These are phyloP conservation scores for Arrhamphus sclerolepis DNA, from an alignment of 2,797 vertebrate species.

Conservation along the genomic window DNA sequence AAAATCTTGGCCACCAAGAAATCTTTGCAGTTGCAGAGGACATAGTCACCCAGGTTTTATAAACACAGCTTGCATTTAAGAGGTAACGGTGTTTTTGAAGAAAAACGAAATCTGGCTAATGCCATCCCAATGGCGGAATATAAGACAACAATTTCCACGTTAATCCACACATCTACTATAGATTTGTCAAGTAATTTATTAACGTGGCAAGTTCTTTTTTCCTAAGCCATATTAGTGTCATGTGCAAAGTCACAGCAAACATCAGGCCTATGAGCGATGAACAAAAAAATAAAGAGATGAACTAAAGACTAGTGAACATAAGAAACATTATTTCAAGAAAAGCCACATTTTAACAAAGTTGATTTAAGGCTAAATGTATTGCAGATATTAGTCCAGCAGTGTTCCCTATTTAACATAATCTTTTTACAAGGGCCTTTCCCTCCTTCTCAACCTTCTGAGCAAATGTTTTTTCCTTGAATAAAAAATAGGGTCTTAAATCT, in stretches of 20 bases:
- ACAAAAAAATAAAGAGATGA: too few relatives aligned
- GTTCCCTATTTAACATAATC: constrained; percentile 59
- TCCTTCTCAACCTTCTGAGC: constrained; percentile 52
- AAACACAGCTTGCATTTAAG: too few relatives aligned
- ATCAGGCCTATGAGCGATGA: not conserved
- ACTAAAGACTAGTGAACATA: not conserved
- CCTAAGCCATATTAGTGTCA: not conserved
- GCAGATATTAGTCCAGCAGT: constrained; percentile 49
- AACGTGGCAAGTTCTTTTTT: not conserved
- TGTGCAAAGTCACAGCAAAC: not conserved
- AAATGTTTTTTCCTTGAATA: constrained; percentile 78
- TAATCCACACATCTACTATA: too few relatives aligned
- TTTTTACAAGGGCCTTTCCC: constrained; percentile 41
- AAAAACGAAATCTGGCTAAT: too few relatives aligned
- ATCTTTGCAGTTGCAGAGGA: too few relatives aligned
- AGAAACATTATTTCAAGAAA: constrained; percentile 1
- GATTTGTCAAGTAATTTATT: too few relatives aligned
- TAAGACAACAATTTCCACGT: too few relatives aligned
- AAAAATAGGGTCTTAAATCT: constrained; percentile 75
- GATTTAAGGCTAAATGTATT: constrained; percentile 47
- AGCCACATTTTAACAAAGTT: constrained; percentile 18
- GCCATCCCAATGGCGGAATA: too few relatives aligned
- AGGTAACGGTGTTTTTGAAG: too few relatives aligned
- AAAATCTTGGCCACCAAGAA: too few relatives aligned
- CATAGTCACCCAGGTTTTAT: too few relatives aligned